Base-by-base conservation (phyloP, 2,888 invertebrate genomes). In the Dascillus cervinus region DNA sequence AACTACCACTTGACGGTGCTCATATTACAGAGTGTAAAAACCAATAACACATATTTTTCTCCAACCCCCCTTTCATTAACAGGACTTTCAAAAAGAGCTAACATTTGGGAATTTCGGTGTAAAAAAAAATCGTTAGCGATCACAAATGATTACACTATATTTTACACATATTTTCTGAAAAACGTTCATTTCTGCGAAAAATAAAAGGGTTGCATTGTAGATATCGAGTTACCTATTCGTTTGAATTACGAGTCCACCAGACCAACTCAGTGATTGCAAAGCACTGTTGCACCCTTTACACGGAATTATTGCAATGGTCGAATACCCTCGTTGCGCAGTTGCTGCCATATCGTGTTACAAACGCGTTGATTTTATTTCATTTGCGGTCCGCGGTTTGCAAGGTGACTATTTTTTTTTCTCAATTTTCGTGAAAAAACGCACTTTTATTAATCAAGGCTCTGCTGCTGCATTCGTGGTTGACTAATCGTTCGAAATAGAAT, bases 311-410 rank as follows among this genome's bases (percentile, higher is more conserved):
- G 41, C 35, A 45, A 50, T 46, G 50, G 50, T 48, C 48, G 41
- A 47, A 48, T 50, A 45, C 48, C 41, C 41, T 43, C 46, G 44
- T 49, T 52, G 49, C 50, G 46, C 49, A 49, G 48, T 49, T 49
- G 48, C 43, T 43, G 37, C 26, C 29, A 41, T 48, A 47, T 52
- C 50, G 25, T 29, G 29, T 52, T 52, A 46, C 52, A 28, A 38
- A 41, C 45, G 43, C 39, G 44, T 38, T 41, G 50, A 53, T 53
- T 50, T 52, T 46, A 53, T 53, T 53, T 50, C 51, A 47, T 53
- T 52, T 52, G 53, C 49, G 53, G 53, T 52, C 37, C 48, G 50
- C 49, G 50, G 52, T 51, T 52, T 47, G 44, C 49, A 52, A 52
- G 53, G 51, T 52, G 50, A 52, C 50, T 46, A 36, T 32, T 44